Evolutionary conservation across 1,140 invertebrate genomes (phyloP).

Genomic region (Ectropis grisescens): DNA sequence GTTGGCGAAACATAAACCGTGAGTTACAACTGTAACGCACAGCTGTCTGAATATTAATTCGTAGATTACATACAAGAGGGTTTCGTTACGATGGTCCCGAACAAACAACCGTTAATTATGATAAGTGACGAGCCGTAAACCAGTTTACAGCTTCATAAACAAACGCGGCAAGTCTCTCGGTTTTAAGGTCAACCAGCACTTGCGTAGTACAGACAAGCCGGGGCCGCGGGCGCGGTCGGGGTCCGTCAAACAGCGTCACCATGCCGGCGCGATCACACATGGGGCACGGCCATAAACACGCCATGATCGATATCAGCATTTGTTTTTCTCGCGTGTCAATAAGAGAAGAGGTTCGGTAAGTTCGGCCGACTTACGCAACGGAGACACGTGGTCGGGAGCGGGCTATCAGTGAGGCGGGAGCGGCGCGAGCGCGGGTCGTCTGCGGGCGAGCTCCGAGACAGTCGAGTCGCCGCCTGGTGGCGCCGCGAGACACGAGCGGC

Average conservation of each 20-base stretch:
- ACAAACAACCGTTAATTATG: slow-evolving; percentile 7
- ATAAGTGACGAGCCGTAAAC: too few relatives aligned
- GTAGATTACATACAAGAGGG: slow-evolving; percentile 5
- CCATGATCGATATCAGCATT: slow-evolving; percentile 42
- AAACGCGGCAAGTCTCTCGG: slow-evolving; percentile 16
- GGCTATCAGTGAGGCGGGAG: slow-evolving; percentile 8
- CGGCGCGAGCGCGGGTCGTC: slow-evolving; percentile 8
- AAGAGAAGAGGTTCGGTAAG: slow-evolving; percentile 42
- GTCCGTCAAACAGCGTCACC: slow-evolving; percentile 16
- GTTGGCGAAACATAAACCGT: slow-evolving; percentile 9
- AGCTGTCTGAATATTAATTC: slow-evolving; percentile 8
- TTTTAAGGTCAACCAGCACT: slow-evolving; percentile 58
- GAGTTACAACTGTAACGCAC: slow-evolving; percentile 2
- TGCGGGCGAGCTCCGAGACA: slow-evolving; percentile 1
- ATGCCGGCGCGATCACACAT: slow-evolving; percentile 10
- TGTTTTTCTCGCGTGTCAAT: slow-evolving; percentile 47
- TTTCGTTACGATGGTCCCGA: slow-evolving; percentile 4
- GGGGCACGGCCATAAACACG: slow-evolving; percentile 23
- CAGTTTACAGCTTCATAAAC: slow-evolving; percentile 19
- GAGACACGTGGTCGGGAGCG: slow-evolving; percentile 31
- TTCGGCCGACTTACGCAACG: slow-evolving; percentile 50
- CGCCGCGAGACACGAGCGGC: slow-evolving; percentile 46
- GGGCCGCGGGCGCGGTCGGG: slow-evolving; percentile 28
- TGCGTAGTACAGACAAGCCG: slow-evolving; percentile 44
- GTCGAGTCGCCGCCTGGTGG: slow-evolving; percentile 51